Percentiles rank a stretch among this genome's conserved stretches.
Conservation (phyloP, 2,888 invertebrate genomes). For the Xylota segnis region DNA sequence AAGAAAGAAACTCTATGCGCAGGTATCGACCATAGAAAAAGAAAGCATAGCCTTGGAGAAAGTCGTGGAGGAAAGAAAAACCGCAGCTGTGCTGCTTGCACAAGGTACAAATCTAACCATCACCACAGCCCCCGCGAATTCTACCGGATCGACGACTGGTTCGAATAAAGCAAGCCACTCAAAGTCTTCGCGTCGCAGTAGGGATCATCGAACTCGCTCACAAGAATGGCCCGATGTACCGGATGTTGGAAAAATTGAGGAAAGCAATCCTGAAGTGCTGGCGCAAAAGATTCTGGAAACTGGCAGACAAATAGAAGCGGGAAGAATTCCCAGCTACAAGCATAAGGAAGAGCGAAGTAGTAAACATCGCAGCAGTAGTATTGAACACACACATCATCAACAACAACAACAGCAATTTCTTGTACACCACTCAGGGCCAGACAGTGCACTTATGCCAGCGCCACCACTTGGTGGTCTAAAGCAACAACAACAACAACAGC, state of each 20-base stretch:
- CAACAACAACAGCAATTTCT: constrained; percentile 58
- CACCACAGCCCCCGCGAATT: constrained; percentile 73
- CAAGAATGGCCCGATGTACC: constrained; percentile 97
- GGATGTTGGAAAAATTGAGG: constrained; percentile 95
- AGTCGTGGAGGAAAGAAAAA: constrained; percentile 88
- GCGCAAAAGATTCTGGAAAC: constrained; percentile 96
- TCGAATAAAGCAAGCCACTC: constrained; percentile 80
- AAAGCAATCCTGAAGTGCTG: constrained; percentile 95
- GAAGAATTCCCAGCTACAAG: constrained; percentile 86
- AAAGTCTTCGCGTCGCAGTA: constrained; percentile 87
- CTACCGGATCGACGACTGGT: constrained; percentile 66
- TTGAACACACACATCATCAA: constrained; percentile 80
- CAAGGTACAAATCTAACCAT: constrained; percentile 83
- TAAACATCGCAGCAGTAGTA: constrained; percentile 80
- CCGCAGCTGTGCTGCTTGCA: constrained; percentile 81
- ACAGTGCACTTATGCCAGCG: constrained; percentile 84
- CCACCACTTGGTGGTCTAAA: constrained; percentile 78
- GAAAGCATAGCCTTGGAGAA: constrained; percentile 92
- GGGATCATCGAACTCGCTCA: constrained; percentile 91
- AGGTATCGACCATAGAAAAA: constrained; percentile 91
- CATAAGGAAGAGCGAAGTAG: constrained; percentile 69
- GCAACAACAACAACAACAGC: constrained; percentile 75
- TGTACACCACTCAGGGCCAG: constrained; percentile 76
- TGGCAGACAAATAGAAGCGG: constrained; percentile 94
- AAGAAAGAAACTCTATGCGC: constrained; percentile 92